Base-by-base conservation (phyloP, 2,888 invertebrate genomes). In the Orthonychiurus folsomi region DNA sequence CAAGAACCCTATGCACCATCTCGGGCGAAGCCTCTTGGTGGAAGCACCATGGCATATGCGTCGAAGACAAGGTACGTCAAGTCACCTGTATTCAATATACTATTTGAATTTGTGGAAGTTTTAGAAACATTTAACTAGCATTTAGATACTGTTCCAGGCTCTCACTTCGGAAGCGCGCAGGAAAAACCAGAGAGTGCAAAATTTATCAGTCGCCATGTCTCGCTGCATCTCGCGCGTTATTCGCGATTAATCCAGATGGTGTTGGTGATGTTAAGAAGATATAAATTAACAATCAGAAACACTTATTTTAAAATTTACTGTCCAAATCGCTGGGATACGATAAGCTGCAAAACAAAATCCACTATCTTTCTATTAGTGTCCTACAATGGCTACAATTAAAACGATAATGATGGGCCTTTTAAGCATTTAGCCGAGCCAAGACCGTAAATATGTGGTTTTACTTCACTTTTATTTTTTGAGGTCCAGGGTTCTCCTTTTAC, bases 201-300 rank as follows among this genome's bases (percentile, higher is more conserved):
- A 92, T 97, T 70, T 99, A 97, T 76, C 97, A 97, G 77, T 97
- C 96, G 0, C 99, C 99, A 0, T 97, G 95, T 77, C 78, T 99
- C 54, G 97, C 99, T 0, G 99, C 99, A 78, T 87, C 93, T 0
- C 99, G 99, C 79, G 96, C 97, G 1, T 93, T 91, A 85, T 99
- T 99, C 79, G 89, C 97, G 0, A 99, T 99, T 66, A 88, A 88
- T 73, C 83, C 90, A 0, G 94, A 95, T 75, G 99, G 99, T 0
- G 89, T 99, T 71, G 93, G 92, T 0, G 99, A 99, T 79, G 91
- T 90, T 18, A 92, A 93, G 76, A 96, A 96, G 75, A 96, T 96
- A 75, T 90, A 74, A 78, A n/a, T n/a, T n/a, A n/a, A n/a, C n/a
- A 26, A 28, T 21, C n/a, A n/a, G n/a, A n/a, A n/a, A n/a, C n/a